Conservation (phyloP, 2,888 invertebrate species). For the Ophion ventricosus region DNA sequence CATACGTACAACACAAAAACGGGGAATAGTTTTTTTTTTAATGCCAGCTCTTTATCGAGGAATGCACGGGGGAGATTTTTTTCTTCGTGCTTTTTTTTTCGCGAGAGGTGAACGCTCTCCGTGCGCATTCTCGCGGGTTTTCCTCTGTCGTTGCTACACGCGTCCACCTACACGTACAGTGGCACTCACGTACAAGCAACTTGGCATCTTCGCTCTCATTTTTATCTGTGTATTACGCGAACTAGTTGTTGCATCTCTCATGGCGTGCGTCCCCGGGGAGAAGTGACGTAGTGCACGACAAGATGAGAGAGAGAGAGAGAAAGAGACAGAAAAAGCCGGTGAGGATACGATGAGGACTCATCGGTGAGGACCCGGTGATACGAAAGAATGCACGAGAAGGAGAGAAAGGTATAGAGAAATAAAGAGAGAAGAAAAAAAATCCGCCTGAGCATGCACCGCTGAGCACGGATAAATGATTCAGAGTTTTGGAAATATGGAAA, state of each 20-base stretch:
- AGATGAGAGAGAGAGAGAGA: conserved; percentile 22
- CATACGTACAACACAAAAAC: background rate
- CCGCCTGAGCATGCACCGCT: conserved; percentile 75
- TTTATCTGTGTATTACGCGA: conserved; percentile 49
- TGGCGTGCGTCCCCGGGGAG: conserved; percentile 66
- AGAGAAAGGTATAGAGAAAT: conserved; percentile 18
- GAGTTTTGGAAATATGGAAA: conserved; percentile 80
- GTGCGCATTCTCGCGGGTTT: conserved; percentile 57
- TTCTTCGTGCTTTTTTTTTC: conserved; percentile 1
- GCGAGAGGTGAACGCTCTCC: conserved; percentile 36
- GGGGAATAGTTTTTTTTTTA: conserved; percentile 8
- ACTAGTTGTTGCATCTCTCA: conserved; percentile 72
- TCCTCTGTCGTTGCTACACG: conserved; percentile 14
- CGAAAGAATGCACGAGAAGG: conserved; percentile 37
- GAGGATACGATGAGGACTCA: conserved; percentile 48
- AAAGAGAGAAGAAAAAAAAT: conserved; percentile 45
- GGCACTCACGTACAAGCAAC: conserved; percentile 8
- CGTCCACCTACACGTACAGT: background rate
- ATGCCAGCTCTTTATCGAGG: background rate
- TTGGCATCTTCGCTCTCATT: conserved; percentile 34
- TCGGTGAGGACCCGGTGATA: conserved; percentile 40
- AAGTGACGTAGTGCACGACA: conserved; percentile 48
- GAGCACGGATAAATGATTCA: conserved; percentile 80
- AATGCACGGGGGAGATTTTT: conserved; percentile 3
- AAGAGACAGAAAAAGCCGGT: conserved; percentile 9